Evolutionary conservation across 2,113 vertebrate species (phyloP), one percentile per base, ranked within the genome.

Genomic region (Triplophysa tibetana): DNA sequence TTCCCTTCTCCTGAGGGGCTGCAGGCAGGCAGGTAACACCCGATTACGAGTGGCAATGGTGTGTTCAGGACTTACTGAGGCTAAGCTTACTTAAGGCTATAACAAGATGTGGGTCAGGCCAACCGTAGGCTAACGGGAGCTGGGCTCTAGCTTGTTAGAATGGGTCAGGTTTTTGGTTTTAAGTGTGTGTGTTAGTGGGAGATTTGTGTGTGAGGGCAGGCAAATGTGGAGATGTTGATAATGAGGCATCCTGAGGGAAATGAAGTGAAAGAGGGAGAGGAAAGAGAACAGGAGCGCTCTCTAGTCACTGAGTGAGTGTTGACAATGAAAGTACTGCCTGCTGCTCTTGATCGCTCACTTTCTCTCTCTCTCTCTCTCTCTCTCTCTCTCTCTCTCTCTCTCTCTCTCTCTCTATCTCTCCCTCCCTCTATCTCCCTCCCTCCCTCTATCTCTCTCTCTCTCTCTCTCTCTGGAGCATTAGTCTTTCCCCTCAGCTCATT

Each of bases 61-160:
- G 91, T 89, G 89, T 91, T 88, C 88, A 87, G 89, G 90, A 91
- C 90, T 93, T 92, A 92, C 89, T 88, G 62, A 17, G 77, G 66
- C 88, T 92, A 92, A 93, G 91, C 91, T 86, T 91, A 91, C 92
- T 93, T 93, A 93, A 87, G 90, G 91, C 91, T 93, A 91, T 92
- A 94, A 92, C 90, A 92, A 93, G 92, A 92, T 92, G 89, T 91
- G 90, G 90, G 90, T 92, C 90, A 91, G 90, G 89, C 90, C 90
- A 90, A 90, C 87, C 88, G 83, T 87, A 87, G 88, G 88, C 88
- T 89, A 88, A 87, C 88, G 83, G 88, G 87, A 87, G 86, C 80
- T 85, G 89, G 86, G 84, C 74, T 84, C 60, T 81, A 56, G 84
- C 86, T 89, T 84, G 75, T 21, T 86, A 86, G 87, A 85, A 89